Evolutionary conservation across 2,797 vertebrate genomes (phyloP).

Genomic region (Kryptopterus vitreolus): DNA sequence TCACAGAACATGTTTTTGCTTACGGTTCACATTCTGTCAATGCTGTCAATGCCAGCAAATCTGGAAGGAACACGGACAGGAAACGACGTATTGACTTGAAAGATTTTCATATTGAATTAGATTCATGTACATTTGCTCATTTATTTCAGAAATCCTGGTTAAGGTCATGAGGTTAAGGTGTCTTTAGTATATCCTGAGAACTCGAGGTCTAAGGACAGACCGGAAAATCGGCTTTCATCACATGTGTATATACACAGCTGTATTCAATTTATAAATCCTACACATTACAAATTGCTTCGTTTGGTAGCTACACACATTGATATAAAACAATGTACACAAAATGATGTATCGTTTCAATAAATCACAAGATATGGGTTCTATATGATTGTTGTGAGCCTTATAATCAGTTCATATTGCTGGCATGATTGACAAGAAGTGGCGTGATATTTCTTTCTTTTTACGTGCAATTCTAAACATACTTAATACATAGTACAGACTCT

Average conservation of each 20-base stretch:
- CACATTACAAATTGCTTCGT: neutral
- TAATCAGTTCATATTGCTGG: neutral
- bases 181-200: neutral
- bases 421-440: neutral
- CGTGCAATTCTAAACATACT: neutral
- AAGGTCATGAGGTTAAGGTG: neutral
- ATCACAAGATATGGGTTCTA: neutral
- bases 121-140: neutral
- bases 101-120: conserved; percentile 1
- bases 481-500: neutral
- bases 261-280: neutral
- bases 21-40: neutral
- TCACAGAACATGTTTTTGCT: conserved; percentile 1
- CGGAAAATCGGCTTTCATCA: neutral
- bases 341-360: neutral
- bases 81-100: neutral
- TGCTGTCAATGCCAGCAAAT: neutral
- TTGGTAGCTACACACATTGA: neutral
- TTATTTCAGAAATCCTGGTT: neutral
- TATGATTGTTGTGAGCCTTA: neutral
- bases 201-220: neutral
- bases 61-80: neutral
- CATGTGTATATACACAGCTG: neutral
- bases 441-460: neutral
- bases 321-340: neutral